These are phyloP conservation scores for Schlechtendalia chinensis DNA, from an alignment of 1,140 invertebrate genomes.

Conservation along the genomic window DNA sequence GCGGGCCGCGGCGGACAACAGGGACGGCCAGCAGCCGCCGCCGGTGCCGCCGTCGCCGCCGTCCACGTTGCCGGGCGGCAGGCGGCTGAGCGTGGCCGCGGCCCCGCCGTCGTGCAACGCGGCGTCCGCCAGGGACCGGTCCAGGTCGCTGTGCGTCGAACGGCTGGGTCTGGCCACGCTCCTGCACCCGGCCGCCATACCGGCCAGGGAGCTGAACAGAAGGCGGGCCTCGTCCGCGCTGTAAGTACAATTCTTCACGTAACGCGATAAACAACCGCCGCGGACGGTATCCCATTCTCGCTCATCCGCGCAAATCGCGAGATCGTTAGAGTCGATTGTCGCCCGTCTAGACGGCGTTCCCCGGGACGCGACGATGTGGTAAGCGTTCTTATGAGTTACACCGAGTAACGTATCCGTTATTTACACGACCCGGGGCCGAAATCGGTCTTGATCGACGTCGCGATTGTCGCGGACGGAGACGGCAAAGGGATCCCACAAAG, in stretches of 20 bases:
- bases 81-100: constrained; percentile 31
- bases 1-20: constrained; percentile 24
- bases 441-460: too few species aligned
- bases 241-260: constrained; percentile 50
- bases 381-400: too few species aligned
- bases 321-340: too few species aligned
- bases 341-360: too few species aligned
- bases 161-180: constrained; percentile 51
- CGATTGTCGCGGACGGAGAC: too few species aligned
- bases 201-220: constrained; percentile 52
- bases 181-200: constrained; percentile 52
- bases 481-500: too few species aligned
- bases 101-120: background rate
- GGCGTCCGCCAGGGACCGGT: constrained; percentile 52
- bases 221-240: constrained; percentile 53
- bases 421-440: too few species aligned
- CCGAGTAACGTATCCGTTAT: too few species aligned
- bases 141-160: constrained; percentile 53
- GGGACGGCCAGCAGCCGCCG: background rate
- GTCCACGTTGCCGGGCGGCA: constrained; percentile 30
- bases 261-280: too few species aligned
- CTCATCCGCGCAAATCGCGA: too few species aligned
- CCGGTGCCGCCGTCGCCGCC: background rate
- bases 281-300: too few species aligned
- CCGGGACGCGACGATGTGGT: too few species aligned